These are phyloP conservation scores for Camelus dromedarius DNA, from an alignment of 2,113 vertebrate species.

Conservation along the genomic window DNA sequence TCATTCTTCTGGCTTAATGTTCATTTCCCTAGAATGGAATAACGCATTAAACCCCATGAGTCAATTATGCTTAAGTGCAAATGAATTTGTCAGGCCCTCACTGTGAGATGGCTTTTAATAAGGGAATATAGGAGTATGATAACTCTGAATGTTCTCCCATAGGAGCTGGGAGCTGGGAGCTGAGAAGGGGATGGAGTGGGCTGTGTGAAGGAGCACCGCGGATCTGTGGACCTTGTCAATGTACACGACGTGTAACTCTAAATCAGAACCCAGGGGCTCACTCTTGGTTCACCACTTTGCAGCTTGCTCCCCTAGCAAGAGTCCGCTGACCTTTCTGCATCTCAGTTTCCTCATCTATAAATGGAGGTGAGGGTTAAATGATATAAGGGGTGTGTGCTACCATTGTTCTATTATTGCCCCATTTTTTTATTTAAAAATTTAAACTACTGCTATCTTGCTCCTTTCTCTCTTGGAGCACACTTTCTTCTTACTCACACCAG, in stretches of 20 bases:
- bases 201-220: background rate
- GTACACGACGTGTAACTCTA: background rate
- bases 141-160: background rate
- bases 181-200: background rate
- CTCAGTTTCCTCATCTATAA: background rate
- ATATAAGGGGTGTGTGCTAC: background rate
- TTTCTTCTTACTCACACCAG: background rate
- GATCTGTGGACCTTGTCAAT: background rate
- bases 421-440: background rate
- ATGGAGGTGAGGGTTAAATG: background rate
- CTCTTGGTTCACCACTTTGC: background rate
- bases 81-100: background rate
- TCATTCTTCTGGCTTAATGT: background rate
- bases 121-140: background rate
- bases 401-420: background rate
- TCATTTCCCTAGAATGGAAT: background rate
- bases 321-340: background rate
- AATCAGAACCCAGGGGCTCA: background rate
- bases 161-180: background rate
- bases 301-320: background rate
- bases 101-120: background rate
- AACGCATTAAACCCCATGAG: background rate
- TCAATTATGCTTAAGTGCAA: slow-evolving; percentile 19
- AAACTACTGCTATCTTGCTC: background rate
- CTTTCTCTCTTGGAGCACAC: background rate